Conservation (phyloP, 2,888 invertebrate genomes). For the Pristionchus exspectatus region DNA sequence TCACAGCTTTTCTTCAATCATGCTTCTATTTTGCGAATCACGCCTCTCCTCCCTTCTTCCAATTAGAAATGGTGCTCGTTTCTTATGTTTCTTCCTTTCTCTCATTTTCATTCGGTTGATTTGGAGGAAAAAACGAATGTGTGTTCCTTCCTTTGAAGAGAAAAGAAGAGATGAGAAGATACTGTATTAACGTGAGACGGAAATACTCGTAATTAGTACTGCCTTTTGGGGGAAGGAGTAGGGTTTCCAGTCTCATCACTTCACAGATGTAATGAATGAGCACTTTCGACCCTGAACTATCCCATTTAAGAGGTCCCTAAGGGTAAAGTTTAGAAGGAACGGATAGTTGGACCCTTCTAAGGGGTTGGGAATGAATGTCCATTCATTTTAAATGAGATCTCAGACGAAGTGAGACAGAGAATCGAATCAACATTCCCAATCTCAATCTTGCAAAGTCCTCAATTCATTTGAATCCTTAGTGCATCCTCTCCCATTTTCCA, state of each 20-base stretch:
- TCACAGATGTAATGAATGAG: background rate
- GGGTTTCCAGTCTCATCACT: constrained; percentile 5
- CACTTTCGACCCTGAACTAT: background rate
- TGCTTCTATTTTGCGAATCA: background rate
- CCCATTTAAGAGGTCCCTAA: background rate
- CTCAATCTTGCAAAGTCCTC: background rate
- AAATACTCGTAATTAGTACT: background rate
- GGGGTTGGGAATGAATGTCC: background rate
- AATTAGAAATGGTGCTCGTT: constrained; percentile 20
- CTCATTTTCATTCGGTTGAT: constrained; percentile 5
- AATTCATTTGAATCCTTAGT: constrained; percentile 15
- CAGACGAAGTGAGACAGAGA: background rate
- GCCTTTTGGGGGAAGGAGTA: background rate
- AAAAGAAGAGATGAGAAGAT: constrained; percentile 16
- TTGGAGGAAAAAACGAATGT: background rate
- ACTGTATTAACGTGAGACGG: constrained; percentile 1
- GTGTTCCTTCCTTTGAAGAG: background rate
- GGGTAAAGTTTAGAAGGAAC: background rate
- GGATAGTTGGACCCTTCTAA: background rate
- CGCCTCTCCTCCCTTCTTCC: background rate
- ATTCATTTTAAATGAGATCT: constrained; percentile 38
- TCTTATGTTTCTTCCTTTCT: constrained; percentile 21
- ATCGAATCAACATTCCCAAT: constrained; percentile 17
- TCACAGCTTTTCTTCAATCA: background rate
- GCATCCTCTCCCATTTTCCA: constrained; percentile 17